Percentiles rank a stretch among this genome's conserved stretches.
Conservation (phyloP, 2,888 invertebrate genomes). For the Punctoribates punctum region DNA sequence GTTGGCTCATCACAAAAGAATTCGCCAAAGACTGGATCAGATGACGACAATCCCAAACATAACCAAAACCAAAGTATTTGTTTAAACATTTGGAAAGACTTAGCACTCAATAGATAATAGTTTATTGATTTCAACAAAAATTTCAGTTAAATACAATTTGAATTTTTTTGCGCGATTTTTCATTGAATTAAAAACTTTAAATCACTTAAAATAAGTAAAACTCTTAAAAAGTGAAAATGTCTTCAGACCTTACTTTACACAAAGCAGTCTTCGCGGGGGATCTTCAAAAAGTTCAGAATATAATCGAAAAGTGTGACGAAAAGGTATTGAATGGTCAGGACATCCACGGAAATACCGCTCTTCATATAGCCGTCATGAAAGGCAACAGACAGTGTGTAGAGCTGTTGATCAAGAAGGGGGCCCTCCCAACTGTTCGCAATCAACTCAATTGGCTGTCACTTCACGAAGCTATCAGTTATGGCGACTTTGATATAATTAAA, state of each 20-base stretch:
- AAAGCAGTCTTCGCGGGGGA: not conserved
- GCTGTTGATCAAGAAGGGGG: not conserved
- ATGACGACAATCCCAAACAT: too few species aligned
- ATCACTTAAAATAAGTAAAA: too few species aligned
- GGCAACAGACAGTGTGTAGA: not conserved
- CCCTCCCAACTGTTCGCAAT: not conserved
- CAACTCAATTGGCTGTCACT: not conserved
- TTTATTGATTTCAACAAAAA: too few species aligned
- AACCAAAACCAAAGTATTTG: too few species aligned
- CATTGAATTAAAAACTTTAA: too few species aligned
- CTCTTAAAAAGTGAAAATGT: too few species aligned
- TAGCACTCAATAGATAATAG: too few species aligned
- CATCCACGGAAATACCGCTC: slow-evolving; percentile 10
- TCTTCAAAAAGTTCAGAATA: not conserved
- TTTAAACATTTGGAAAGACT: too few species aligned
- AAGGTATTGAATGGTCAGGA: not conserved
- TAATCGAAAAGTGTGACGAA: not conserved
- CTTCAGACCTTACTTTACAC: not conserved
- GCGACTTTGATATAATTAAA: not conserved
- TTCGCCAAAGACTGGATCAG: not conserved
- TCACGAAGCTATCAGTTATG: slow-evolving; percentile 3
- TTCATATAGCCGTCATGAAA: slow-evolving; percentile 6
- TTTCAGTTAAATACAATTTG: too few species aligned
- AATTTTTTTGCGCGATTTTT: too few species aligned
- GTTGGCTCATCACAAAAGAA: not conserved